Percentiles rank a stretch among this genome's conserved stretches.
phyloP scores from a whole-genome alignment of 2,888 invertebrate genomes.

The Oligia fasciuncula region DNA sequence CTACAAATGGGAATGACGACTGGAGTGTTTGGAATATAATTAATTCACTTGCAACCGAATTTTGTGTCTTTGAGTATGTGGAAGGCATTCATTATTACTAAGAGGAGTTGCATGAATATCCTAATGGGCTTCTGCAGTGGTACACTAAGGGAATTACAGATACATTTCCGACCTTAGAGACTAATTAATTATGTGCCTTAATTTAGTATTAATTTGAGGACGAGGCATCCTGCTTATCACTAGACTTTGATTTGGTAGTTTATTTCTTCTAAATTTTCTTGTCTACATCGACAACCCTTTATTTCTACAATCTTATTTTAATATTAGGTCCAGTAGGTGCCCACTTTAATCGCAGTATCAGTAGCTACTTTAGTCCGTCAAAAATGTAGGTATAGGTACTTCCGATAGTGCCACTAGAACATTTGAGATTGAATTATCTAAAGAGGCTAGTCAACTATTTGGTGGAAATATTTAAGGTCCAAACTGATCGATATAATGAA shows the following conservation, averaged over 20 bases:
- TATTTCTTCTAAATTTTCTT: background rate
- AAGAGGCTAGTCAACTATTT: background rate
- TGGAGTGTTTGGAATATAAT: background rate
- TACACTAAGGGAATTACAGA: background rate
- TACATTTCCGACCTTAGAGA: constrained; percentile 6
- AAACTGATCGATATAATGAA: background rate
- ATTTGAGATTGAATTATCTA: constrained; percentile 19
- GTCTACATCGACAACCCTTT: background rate
- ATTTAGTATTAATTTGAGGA: background rate
- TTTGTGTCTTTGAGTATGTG: background rate
- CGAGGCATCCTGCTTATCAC: background rate
- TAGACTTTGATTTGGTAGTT: background rate
- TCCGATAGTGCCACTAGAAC: background rate
- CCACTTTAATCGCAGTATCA: background rate
- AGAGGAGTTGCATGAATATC: constrained; percentile 3
- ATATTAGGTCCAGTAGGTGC: background rate
- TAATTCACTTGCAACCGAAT: background rate
- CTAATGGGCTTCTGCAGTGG: background rate
- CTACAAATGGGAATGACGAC: background rate
- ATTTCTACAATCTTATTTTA: background rate
- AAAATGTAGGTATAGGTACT: background rate
- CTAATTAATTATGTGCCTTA: background rate
- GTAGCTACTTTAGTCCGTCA: background rate
- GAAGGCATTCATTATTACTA: background rate
- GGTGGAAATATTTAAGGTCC: background rate